These are phyloP conservation scores for Cantharis nigra DNA, from an alignment of 2,888 invertebrate genomes.

Conservation along the genomic window DNA sequence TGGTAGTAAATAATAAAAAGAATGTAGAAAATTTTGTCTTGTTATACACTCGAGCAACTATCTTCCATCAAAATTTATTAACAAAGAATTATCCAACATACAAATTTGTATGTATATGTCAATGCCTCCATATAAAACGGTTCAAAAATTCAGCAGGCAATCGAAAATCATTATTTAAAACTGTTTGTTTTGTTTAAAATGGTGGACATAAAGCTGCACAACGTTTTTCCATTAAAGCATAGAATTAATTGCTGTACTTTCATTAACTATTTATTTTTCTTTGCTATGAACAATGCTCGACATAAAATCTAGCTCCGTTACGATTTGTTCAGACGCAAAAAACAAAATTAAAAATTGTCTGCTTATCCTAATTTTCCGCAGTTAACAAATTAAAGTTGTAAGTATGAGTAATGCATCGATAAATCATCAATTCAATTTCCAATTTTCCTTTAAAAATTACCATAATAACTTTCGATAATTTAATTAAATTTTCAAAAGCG, in stretches of 20 bases:
- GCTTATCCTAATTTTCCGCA: not conserved
- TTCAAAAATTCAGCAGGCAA: not conserved
- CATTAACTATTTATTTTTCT: conserved; percentile 15
- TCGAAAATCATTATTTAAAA: conserved; percentile 22
- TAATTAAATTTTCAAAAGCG: conserved; percentile 2
- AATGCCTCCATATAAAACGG: not conserved
- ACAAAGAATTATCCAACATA: not conserved
- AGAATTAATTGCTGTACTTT: conserved; percentile 24
- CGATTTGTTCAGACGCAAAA: not conserved
- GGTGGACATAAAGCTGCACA: conserved; percentile 7
- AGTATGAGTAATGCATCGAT: conserved; percentile 1
- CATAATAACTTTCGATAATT: conserved; percentile 3
- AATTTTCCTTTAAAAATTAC: conserved; percentile 3
- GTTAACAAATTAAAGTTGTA: conserved; percentile 1
- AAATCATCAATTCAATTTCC: not conserved
- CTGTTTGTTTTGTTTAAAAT: conserved; percentile 17
- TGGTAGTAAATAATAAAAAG: not conserved
- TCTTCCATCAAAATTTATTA: not conserved
- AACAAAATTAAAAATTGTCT: not conserved
- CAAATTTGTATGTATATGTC: not conserved
- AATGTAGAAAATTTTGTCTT: not conserved
- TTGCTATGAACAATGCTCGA: not conserved
- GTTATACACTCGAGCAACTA: not conserved
- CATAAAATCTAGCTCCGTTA: not conserved
- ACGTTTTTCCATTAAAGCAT: conserved; percentile 16